Evolutionary conservation across 2,797 vertebrate species (phyloP), one percentile per base, ranked within the genome.

Genomic region (Hypotaenidia philippensis): DNA sequence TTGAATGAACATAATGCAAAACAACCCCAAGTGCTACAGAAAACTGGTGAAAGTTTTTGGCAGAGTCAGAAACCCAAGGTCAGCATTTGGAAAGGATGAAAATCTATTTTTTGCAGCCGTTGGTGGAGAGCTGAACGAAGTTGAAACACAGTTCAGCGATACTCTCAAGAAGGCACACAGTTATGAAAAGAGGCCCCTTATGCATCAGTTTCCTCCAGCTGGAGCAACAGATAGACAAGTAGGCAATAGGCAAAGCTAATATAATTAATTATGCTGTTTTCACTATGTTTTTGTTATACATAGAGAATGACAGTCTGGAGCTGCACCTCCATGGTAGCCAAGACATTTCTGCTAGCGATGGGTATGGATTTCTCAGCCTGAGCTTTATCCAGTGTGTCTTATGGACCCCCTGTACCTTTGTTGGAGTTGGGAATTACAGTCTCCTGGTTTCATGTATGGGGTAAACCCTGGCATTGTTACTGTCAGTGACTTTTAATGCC

Each of bases 271-370:
- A 44, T 8, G 4, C 3, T 50, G 4, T 34, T 81, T 88, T 61
- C 34, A 25, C 11, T 31, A 4, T 16, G 14, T 32, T 88, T 91
- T 75, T 76, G 13, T 40, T 31, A 32, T 16, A 55, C 8, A 13
- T 11, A 26, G 22, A 40, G n/a, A 71, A 65, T 14, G 20, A 5
- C 11, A 34, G 17, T 45, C n/a, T 57, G 22, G 14, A 83, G 16
- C 21, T 76, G 15, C 19, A n/a, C 7, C 8, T 71, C 13, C 2
- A 0, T 26, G 7, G 25, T 19, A 87, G 4, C 9, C 4, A 4
- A 72, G 38, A 32, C 1, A 18, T 55, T 83, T 72, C 29, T 81
- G 6, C 38, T 44, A 36, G 17, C 61, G 55, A 10, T 31, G 74
- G 53, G 11, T 13, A n/a, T 5, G 34, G 6, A 4, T 53, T 90